Conservation (phyloP, 2,888 invertebrate genomes). For the Cosmia trapezina region DNA sequence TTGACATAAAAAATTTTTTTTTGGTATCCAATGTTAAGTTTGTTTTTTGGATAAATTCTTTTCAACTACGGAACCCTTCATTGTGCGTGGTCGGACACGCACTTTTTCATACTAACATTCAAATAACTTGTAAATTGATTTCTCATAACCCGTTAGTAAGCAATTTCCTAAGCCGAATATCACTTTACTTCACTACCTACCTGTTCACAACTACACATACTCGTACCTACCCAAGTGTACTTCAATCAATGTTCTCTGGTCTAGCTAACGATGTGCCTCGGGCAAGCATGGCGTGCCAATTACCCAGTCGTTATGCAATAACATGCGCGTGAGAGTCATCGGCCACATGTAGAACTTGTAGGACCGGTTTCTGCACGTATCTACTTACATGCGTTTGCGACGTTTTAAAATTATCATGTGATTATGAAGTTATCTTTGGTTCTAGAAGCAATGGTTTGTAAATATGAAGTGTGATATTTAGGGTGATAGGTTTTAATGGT, state of each 20-base stretch:
- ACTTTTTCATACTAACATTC: not conserved
- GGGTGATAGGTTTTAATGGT: not conserved
- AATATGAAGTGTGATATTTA: too few species aligned
- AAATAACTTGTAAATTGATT: not conserved
- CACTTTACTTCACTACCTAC: conserved; percentile 8
- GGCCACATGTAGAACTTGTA: conserved; percentile 34
- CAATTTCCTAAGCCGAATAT: conserved; percentile 7
- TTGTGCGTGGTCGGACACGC: too few species aligned
- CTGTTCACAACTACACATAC: conserved; percentile 1
- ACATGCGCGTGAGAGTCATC: conserved; percentile 45
- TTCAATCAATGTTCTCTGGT: conserved; percentile 25
- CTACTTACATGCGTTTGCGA: conserved; percentile 5
- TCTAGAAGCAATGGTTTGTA: not conserved
- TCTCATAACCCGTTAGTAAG: not conserved
- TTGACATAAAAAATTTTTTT: too few species aligned
- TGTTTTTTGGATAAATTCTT: too few species aligned
- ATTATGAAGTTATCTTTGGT: not conserved
- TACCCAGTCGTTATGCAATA: conserved; percentile 54
- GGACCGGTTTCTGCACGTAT: conserved; percentile 12
- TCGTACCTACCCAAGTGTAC: not conserved
- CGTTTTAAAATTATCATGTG: not conserved
- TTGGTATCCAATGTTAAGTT: too few species aligned
- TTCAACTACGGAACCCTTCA: too few species aligned
- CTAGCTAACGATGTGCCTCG: conserved; percentile 27
- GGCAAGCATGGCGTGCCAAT: conserved; percentile 47